phyloP scores from a whole-genome alignment of 2,113 vertebrate genomes.

The Calonectris borealis region DNA sequence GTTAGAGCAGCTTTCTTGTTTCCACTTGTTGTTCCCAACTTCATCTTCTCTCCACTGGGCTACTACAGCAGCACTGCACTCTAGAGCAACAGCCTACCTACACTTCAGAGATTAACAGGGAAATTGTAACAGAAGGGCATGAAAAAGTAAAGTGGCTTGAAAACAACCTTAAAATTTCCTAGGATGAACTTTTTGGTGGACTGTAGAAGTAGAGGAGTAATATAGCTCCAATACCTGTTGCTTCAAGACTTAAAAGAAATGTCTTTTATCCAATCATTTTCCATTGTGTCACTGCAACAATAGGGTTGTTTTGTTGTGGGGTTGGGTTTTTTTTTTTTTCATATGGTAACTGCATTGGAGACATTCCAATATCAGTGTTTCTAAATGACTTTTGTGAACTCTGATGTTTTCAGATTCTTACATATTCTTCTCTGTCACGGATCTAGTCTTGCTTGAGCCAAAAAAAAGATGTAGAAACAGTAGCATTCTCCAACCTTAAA shows the following conservation, averaged over 20 bases:
- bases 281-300: not conserved
- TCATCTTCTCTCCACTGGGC: not conserved
- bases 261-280: not conserved
- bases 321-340: not conserved
- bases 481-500: not conserved
- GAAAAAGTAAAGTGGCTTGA: not conserved
- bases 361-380: not conserved
- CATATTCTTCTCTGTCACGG: not conserved
- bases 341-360: not conserved
- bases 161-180: not conserved
- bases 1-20: not conserved
- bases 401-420: not conserved
- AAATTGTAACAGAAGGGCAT: not conserved
- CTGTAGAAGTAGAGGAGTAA: not conserved
- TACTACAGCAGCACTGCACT: not conserved
- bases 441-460: not conserved
- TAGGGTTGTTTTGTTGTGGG: not conserved
- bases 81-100: not conserved
- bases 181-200: not conserved
- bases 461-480: not conserved
- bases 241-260: not conserved
- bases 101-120: not conserved
- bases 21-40: not conserved
- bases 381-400: not conserved
- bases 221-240: not conserved